These are phyloP conservation scores for Xyliphius kryptos DNA, from an alignment of 2,113 vertebrate genomes.

Conservation along the genomic window DNA sequence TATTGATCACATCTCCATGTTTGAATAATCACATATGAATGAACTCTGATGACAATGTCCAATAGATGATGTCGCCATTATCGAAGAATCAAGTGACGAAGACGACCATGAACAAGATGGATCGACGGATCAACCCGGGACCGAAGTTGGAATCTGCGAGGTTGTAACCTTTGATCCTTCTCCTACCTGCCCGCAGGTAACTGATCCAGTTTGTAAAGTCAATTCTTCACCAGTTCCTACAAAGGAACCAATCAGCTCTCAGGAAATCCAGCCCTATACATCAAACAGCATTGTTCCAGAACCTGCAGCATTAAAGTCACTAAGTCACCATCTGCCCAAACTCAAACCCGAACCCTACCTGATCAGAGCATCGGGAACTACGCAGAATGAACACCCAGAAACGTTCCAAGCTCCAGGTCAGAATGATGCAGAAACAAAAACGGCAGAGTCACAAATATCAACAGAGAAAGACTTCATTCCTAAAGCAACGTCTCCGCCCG, in stretches of 20 bases:
- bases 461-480: no score
- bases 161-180: no score
- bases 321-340: slow-evolving; percentile 39
- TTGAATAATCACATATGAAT: no score
- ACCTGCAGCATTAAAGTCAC: no score
- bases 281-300: slow-evolving; percentile 5
- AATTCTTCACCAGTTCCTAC: background rate
- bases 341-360: slow-evolving; percentile 50
- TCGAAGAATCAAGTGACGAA: slow-evolving; percentile 25
- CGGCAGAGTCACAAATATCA: no score
- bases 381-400: background rate
- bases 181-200: no score
- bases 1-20: no score
- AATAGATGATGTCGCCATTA: slow-evolving; percentile 34
- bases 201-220: background rate
- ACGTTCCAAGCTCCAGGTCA: no score
- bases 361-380: slow-evolving; percentile 23
- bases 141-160: background rate
- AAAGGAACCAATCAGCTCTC: slow-evolving; percentile 13
- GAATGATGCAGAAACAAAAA: no score
- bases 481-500: no score
- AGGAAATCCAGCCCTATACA: background rate
- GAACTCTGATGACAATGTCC: no score
- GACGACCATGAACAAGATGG: slow-evolving; percentile 17
- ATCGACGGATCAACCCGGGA: slow-evolving; percentile 25